Percentiles rank a stretch among this genome's conserved stretches.
Evolutionary conservation across 2,888 invertebrate genomes (phyloP).

Genomic region (Epinotia brunnichana): DNA sequence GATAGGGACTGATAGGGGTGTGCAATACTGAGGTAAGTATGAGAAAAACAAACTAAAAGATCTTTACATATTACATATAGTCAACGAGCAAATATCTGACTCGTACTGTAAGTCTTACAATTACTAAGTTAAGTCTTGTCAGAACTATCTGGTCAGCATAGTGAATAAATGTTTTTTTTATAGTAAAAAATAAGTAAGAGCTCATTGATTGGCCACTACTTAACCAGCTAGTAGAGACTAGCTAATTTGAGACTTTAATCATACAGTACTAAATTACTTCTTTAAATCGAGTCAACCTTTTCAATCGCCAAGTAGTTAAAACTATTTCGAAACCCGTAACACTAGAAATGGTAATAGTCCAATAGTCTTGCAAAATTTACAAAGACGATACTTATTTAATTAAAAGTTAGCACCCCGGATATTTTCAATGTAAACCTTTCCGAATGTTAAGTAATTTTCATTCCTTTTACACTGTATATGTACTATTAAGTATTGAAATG

Average conservation of each 20-base stretch:
- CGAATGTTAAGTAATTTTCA: conserved; percentile 26
- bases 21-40: conserved; percentile 22
- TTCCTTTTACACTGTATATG: conserved; percentile 25
- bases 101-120: conserved; percentile 28
- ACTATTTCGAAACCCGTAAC: conserved; percentile 36
- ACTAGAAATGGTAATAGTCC: conserved; percentile 33
- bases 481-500: conserved; percentile 49
- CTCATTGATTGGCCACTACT: not conserved
- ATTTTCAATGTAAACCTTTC: conserved; percentile 36
- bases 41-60: conserved; percentile 4
- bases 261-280: conserved; percentile 38
- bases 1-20: conserved; percentile 25
- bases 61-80: not conserved
- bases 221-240: conserved; percentile 17
- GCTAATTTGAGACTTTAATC: conserved; percentile 42
- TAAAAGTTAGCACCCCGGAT: conserved; percentile 52
- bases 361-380: conserved; percentile 37
- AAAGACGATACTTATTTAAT: conserved; percentile 37
- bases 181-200: not conserved
- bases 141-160: conserved; percentile 12
- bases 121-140: conserved; percentile 24
- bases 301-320: conserved; percentile 39
- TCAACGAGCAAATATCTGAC: conserved; percentile 22
- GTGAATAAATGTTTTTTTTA: not conserved
- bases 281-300: conserved; percentile 43